Conservation (phyloP, 1,140 invertebrate genomes). For the Drosophila carrolli region DNA sequence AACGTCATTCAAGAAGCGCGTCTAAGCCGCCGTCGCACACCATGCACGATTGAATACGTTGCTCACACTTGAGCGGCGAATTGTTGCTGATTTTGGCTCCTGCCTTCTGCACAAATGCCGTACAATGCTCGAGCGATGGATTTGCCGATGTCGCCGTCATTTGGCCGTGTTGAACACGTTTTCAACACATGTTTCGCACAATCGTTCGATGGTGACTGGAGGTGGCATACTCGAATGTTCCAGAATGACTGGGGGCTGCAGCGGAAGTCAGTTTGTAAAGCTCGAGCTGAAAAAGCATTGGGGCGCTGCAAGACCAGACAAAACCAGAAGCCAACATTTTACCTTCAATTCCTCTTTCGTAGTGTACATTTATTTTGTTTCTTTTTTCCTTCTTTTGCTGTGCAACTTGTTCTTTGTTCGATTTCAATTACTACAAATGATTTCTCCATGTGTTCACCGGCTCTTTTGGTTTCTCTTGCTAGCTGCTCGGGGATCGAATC, state of each 20-base stretch:
- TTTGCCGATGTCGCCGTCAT: constrained; percentile 46
- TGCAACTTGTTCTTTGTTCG: constrained; percentile 70
- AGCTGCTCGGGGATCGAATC: constrained; percentile 12
- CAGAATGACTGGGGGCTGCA: constrained; percentile 26
- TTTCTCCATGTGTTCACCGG: constrained; percentile 49
- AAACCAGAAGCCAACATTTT: constrained; percentile 29
- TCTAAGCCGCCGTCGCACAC: constrained; percentile 50
- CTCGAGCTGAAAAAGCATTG: constrained; percentile 63
- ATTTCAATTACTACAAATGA: constrained; percentile 82
- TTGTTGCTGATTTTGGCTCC: constrained; percentile 59
- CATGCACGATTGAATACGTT: constrained; percentile 55
- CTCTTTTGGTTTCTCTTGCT: constrained; percentile 17
- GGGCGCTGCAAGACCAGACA: constrained; percentile 30
- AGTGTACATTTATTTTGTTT: constrained; percentile 30
- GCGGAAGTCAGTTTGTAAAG: constrained; percentile 73
- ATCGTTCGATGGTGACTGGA: constrained; percentile 19
- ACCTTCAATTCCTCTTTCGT: constrained; percentile 4
- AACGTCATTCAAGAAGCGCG: constrained; percentile 73
- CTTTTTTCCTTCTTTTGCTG: constrained; percentile 19
- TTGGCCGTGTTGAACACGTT: constrained; percentile 79
- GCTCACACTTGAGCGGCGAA: constrained; percentile 51
- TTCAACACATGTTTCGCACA: constrained; percentile 79
- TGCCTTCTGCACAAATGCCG: constrained; percentile 57
- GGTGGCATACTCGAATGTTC: constrained; percentile 22
- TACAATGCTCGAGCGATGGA: constrained; percentile 34